Evolutionary conservation across 2,888 invertebrate species (phyloP).

Genomic region (Cordylochernes scorpioides): DNA sequence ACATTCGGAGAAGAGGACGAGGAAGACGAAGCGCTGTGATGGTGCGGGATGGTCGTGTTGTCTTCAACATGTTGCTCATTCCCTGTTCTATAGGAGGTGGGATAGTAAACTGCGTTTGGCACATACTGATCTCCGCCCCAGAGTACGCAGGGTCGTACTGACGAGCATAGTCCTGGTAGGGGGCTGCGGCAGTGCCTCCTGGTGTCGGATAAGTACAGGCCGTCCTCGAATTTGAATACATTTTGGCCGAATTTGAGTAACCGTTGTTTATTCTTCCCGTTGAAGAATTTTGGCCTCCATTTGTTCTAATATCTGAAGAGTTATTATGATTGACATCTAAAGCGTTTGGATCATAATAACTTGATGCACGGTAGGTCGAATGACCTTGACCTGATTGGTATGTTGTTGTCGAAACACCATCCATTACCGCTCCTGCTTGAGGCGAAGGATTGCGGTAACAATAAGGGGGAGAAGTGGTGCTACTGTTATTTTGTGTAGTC

Average conservation of each 20-base stretch:
- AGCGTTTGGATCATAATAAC: conserved; percentile 6
- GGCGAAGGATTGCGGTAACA: too few species aligned
- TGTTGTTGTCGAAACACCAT: too few species aligned
- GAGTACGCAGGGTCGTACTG: too few species aligned
- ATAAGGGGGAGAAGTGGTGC: too few species aligned
- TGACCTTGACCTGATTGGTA: conserved; percentile 4
- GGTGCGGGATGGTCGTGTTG: conserved; percentile 3
- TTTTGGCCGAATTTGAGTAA: conserved; percentile 3
- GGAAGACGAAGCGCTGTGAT: conserved; percentile 4
- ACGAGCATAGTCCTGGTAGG: conserved; percentile 3
- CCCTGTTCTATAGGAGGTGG: conserved; percentile 2
- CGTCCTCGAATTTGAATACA: too few species aligned
- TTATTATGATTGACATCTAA: too few species aligned
- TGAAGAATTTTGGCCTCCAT: too few species aligned
- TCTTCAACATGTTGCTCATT: conserved; percentile 1
- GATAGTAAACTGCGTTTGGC: conserved; percentile 2
- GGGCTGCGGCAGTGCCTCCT: conserved; percentile 4
- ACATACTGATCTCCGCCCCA: conserved; percentile 5
- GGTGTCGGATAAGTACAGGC: conserved; percentile 2
- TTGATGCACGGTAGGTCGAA: conserved; percentile 1
- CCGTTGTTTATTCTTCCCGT: too few species aligned
- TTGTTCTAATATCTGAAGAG: too few species aligned
- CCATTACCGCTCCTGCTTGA: too few species aligned
- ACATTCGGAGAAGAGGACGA: conserved; percentile 9
- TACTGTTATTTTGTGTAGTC: too few species aligned